Conservation (phyloP, 2,888 invertebrate species). For the Tenodera sinensis region DNA sequence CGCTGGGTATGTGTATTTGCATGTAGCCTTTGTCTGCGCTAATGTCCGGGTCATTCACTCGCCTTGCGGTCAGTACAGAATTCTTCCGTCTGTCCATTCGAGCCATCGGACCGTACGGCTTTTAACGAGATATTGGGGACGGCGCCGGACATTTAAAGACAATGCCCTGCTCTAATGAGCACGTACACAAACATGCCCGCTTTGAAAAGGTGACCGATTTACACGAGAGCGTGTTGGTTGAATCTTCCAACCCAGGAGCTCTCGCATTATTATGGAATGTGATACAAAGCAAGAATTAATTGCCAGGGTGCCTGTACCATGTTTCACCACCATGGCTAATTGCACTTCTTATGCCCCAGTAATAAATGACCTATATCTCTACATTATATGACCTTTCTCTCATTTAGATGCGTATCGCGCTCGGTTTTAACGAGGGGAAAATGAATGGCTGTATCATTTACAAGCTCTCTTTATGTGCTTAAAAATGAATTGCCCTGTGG, state of each 20-base stretch:
- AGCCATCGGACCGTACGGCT: neutral
- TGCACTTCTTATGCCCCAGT: neutral
- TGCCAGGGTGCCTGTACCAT: neutral
- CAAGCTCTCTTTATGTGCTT: neutral
- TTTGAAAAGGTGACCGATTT: neutral
- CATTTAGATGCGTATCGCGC: neutral
- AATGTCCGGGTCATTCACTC: neutral
- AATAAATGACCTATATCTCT: neutral
- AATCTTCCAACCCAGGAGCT: neutral
- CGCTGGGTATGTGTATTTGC: neutral
- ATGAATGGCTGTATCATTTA: neutral
- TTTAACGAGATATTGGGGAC: neutral
- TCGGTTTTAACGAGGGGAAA: neutral
- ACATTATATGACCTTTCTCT: neutral
- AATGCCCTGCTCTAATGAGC: neutral
- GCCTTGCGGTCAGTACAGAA: neutral
- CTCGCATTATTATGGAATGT: neutral
- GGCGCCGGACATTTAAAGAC: neutral
- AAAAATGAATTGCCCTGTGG: neutral
- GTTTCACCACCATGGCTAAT: neutral
- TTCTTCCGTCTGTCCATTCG: neutral
- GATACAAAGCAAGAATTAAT: neutral
- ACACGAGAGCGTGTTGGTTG: neutral
- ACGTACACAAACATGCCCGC: neutral
- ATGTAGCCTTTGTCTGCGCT: neutral